Evolutionary conservation across 2,888 invertebrate species (phyloP).

Genomic region (Buathra laborator): DNA sequence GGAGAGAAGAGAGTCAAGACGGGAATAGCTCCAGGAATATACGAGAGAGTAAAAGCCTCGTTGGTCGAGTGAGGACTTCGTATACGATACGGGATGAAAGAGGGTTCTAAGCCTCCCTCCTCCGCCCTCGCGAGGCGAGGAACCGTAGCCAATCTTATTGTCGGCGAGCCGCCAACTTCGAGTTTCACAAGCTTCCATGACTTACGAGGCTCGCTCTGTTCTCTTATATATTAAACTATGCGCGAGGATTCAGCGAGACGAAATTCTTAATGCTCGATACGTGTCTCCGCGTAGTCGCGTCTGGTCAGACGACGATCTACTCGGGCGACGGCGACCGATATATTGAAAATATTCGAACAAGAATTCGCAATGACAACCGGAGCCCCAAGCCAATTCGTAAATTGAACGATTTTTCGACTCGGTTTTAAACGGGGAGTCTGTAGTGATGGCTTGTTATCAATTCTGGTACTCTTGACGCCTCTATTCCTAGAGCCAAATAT

Average conservation of each 20-base stretch:
- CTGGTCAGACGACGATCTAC: neutral
- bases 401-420: constrained; percentile 10
- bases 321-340: constrained; percentile 7
- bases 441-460: constrained; percentile 8
- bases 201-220: constrained; percentile 1
- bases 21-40: constrained; percentile 69
- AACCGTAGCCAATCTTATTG: constrained; percentile 29
- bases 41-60: constrained; percentile 47
- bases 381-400: constrained; percentile 16
- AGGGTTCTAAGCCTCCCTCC: constrained; percentile 9
- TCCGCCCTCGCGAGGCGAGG: neutral
- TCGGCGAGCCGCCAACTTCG: constrained; percentile 58
- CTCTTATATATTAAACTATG: neutral
- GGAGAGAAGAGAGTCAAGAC: constrained; percentile 36
- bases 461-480: constrained; percentile 3
- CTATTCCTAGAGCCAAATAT: constrained; percentile 45
- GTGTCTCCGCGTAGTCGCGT: no score
- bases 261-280: no score
- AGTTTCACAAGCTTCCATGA: constrained; percentile 48
- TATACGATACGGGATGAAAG: constrained; percentile 28
- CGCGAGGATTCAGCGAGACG: neutral
- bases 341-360: constrained; percentile 2
- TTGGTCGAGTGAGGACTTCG: constrained; percentile 20
- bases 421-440: neutral
- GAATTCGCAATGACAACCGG: constrained; percentile 5